Percentiles rank a stretch among this genome's conserved stretches.
Evolutionary conservation across 2,888 invertebrate species (phyloP).

Genomic region (Thalpophila matura): DNA sequence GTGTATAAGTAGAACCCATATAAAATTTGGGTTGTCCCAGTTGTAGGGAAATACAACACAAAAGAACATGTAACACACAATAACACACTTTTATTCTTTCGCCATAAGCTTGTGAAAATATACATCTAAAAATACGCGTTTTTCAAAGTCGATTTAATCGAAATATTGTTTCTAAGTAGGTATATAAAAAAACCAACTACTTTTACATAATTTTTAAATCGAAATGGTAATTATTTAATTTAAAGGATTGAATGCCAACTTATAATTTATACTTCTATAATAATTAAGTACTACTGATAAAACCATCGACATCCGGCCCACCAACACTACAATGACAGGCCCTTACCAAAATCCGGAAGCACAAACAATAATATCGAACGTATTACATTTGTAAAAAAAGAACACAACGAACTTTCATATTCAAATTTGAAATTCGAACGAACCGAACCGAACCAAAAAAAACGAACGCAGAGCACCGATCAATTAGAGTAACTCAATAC

Average conservation of each 20-base stretch:
- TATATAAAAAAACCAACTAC: neutral
- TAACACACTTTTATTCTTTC: too few relatives aligned
- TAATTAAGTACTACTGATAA: conserved; percentile 50
- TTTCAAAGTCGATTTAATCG: too few relatives aligned
- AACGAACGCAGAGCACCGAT: conserved; percentile 77
- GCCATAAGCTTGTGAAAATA: too few relatives aligned
- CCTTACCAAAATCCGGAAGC: conserved; percentile 63
- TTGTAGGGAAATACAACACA: too few relatives aligned
- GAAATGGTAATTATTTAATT: conserved; percentile 16
- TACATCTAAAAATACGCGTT: too few relatives aligned
- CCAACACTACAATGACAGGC: conserved; percentile 49
- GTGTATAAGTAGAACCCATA: too few relatives aligned
- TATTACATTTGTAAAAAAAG: conserved; percentile 61
- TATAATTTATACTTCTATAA: conserved; percentile 21
- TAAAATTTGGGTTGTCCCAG: too few relatives aligned
- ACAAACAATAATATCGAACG: conserved; percentile 65
- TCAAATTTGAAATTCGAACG: conserved; percentile 81
- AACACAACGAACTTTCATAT: conserved; percentile 74
- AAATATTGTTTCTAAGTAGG: neutral
- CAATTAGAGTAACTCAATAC: conserved; percentile 91
- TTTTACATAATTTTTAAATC: neutral
- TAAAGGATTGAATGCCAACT: conserved; percentile 7
- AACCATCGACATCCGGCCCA: conserved; percentile 50
- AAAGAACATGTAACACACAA: too few relatives aligned
- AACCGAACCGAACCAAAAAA: conserved; percentile 70